These are phyloP conservation scores for Nezara viridula DNA, from an alignment of 2,888 invertebrate genomes.

Conservation along the genomic window DNA sequence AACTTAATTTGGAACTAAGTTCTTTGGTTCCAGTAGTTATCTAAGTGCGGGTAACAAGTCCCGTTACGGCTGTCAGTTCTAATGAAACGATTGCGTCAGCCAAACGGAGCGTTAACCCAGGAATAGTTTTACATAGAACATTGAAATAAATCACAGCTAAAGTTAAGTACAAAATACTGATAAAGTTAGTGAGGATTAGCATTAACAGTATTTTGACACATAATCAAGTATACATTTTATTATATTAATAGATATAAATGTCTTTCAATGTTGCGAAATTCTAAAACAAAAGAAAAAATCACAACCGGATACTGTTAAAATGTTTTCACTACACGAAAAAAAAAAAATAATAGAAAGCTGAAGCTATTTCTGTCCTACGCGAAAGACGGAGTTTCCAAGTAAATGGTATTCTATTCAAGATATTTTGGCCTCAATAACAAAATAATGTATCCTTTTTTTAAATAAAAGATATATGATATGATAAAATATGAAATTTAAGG, in stretches of 20 bases:
- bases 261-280: neutral
- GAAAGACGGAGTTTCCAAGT: neutral
- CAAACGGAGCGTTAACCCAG: neutral
- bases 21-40: slow-evolving; percentile 32
- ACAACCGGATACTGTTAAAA: neutral
- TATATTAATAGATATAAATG: neutral
- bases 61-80: neutral
- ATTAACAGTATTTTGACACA: too few species aligned
- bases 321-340: neutral
- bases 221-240: neutral
- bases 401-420: neutral
- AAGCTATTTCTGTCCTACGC: neutral
- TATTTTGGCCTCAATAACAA: neutral
- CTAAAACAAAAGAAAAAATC: neutral
- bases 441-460: neutral
- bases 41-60: slow-evolving; percentile 11
- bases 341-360: slow-evolving; percentile 1
- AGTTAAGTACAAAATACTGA: too few species aligned
- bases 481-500: too few species aligned
- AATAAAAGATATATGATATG: too few species aligned
- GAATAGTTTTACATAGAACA: neutral
- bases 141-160: neutral
- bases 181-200: too few species aligned
- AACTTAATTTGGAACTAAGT: slow-evolving; percentile 3
- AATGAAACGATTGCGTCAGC: slow-evolving; percentile 39